These are phyloP conservation scores for Euphysa ruthae DNA, from an alignment of 30 jellyfish, hydroid and myxozoan species.

Conservation along the genomic window DNA sequence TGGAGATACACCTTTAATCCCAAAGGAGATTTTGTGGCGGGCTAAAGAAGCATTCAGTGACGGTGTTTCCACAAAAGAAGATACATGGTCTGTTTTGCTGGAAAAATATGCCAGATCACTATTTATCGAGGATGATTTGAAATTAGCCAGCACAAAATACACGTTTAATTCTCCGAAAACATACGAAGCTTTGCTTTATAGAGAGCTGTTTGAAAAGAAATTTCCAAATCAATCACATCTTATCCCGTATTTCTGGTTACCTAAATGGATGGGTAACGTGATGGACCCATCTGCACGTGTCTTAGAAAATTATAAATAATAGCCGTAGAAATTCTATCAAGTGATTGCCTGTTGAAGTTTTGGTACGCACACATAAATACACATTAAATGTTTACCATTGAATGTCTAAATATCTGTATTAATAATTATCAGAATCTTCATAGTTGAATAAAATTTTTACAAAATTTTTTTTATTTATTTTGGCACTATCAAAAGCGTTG, in stretches of 20 bases:
- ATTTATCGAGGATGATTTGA: conserved; percentile 13
- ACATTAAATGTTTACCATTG: too few species aligned
- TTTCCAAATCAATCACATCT: conserved; percentile 59
- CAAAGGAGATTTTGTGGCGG: conserved; percentile 91
- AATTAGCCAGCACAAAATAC: conserved; percentile 9
- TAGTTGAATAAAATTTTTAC: too few species aligned
- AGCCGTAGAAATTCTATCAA: too few species aligned
- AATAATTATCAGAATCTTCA: too few species aligned
- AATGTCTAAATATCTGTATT: too few species aligned
- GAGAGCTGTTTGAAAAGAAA: conserved; percentile 49
- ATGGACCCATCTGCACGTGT: conserved; percentile 88
- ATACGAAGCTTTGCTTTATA: conserved; percentile 56
- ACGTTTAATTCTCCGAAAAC: conserved; percentile 67
- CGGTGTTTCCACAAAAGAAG: conserved; percentile 69
- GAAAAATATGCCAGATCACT: conserved; percentile 31
- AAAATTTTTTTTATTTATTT: too few species aligned
- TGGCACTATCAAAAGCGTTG: too few species aligned
- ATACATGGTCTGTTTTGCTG: conserved; percentile 64
- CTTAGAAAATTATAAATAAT: conserved; percentile 28
- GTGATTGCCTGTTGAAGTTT: too few species aligned
- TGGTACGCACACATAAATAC: too few species aligned
- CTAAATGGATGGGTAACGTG: conserved; percentile 66
- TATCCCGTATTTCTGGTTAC: conserved; percentile 82
- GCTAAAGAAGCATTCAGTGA: conserved; percentile 95
- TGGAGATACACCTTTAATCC: conserved; percentile 39